Evolutionary conservation across 2,113 vertebrate genomes (phyloP).

Genomic region (Columba livia): DNA sequence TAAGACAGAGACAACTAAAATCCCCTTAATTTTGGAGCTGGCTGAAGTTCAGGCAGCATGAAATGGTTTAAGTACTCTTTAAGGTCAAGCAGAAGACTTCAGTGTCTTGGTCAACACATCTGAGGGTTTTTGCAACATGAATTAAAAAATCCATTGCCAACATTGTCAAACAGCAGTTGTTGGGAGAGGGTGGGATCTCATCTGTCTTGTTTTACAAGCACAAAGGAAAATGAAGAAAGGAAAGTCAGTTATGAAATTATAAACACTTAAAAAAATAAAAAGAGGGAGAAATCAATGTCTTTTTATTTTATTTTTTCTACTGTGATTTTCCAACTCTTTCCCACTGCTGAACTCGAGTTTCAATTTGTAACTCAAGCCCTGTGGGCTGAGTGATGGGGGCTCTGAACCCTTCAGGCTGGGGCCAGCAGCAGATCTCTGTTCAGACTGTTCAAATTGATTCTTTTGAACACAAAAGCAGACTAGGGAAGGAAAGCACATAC

Average conservation of each 20-base stretch:
- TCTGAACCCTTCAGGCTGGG: not conserved
- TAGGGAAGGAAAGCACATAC: not conserved
- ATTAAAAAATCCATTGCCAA: not conserved
- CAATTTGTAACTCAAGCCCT: slow-evolving; percentile 12
- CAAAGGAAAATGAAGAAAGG: not conserved
- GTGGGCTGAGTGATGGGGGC: not conserved
- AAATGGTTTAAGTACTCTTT: not conserved
- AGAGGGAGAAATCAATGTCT: not conserved
- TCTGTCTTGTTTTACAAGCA: not conserved
- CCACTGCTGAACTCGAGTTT: not conserved
- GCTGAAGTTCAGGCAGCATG: not conserved
- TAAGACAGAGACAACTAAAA: not conserved
- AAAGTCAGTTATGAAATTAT: not conserved
- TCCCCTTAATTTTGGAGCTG: not conserved
- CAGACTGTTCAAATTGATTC: slow-evolving; percentile 1
- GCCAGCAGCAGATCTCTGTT: not conserved
- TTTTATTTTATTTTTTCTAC: not conserved
- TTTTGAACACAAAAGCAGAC: slow-evolving; percentile 15
- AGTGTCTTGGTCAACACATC: not conserved
- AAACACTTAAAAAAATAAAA: not conserved
- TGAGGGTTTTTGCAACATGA: not conserved
- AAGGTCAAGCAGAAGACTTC: not conserved
- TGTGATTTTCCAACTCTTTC: slow-evolving; percentile 15
- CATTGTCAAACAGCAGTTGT: not conserved
- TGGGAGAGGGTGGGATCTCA: not conserved